Conservation (phyloP, 2,888 invertebrate genomes). For the Timema cristinae region DNA sequence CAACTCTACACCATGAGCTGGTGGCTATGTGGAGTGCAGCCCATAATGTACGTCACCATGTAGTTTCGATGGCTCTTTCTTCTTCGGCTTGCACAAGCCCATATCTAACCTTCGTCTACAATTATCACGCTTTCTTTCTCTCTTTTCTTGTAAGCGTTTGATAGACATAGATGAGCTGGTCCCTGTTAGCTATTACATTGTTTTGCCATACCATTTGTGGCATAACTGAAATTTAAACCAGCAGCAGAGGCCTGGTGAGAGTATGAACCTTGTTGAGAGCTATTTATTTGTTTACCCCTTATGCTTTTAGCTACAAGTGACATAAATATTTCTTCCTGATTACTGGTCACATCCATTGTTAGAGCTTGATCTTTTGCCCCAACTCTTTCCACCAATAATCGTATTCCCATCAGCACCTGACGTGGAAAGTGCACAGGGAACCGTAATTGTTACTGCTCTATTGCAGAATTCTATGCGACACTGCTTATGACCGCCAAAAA, state of each 20-base stretch:
- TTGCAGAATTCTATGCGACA: neutral
- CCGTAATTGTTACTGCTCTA: neutral
- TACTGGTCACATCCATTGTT: neutral
- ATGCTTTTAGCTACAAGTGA: neutral
- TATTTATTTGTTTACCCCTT: neutral
- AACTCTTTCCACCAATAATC: neutral
- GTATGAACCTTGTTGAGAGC: neutral
- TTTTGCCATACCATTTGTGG: neutral
- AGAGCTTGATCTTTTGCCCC: neutral
- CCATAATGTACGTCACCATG: neutral
- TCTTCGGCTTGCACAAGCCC: neutral
- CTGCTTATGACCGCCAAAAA: neutral
- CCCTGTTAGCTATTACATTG: neutral
- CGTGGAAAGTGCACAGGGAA: neutral
- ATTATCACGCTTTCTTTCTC: neutral
- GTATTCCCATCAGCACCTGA: neutral
- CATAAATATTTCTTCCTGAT: neutral
- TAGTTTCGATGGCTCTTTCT: neutral
- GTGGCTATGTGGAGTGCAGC: neutral
- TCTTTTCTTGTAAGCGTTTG: neutral
- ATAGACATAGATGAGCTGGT: neutral
- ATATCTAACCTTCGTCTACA: neutral
- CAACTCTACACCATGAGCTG: neutral
- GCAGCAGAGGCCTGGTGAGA: neutral
- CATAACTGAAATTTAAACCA: neutral